Conservation (phyloP, 2,888 invertebrate species). For the Patella depressa region DNA sequence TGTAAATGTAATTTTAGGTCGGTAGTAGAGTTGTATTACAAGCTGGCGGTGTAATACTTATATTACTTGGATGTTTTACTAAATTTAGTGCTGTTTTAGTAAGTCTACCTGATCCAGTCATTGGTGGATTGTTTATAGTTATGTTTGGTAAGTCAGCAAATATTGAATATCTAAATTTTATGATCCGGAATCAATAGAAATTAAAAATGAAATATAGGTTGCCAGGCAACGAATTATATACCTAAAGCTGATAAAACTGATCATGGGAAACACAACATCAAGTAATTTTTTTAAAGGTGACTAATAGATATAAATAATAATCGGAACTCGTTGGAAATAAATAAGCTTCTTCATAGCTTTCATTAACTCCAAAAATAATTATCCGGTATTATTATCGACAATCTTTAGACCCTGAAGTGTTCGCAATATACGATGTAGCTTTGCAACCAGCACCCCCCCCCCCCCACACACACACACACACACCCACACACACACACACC, state of each 20-base stretch:
- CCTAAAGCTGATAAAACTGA: no score
- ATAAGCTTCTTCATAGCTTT: background rate
- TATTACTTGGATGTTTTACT: constrained; percentile 71
- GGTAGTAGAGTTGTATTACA: constrained; percentile 72
- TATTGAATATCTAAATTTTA: background rate
- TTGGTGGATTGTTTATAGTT: constrained; percentile 70
- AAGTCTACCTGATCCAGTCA: constrained; percentile 73
- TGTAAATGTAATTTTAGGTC: constrained; percentile 54
- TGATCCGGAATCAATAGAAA: background rate
- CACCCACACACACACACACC: no score
- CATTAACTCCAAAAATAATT: background rate
- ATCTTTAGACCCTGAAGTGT: background rate
- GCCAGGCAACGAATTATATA: background rate
- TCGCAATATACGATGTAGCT: no score
- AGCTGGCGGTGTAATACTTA: constrained; percentile 70
- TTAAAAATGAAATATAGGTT: background rate
- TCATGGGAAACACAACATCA: background rate
- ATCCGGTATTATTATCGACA: background rate
- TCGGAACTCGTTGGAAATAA: no score
- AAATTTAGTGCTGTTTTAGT: constrained; percentile 73
- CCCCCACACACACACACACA: no score
- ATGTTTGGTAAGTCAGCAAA: constrained; percentile 62
- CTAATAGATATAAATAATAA: no score
- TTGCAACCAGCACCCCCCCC: no score
- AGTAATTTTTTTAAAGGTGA: background rate